phyloP scores from a whole-genome alignment of 92 coral and sea anemone genomes.

The Actinernus sp. region DNA sequence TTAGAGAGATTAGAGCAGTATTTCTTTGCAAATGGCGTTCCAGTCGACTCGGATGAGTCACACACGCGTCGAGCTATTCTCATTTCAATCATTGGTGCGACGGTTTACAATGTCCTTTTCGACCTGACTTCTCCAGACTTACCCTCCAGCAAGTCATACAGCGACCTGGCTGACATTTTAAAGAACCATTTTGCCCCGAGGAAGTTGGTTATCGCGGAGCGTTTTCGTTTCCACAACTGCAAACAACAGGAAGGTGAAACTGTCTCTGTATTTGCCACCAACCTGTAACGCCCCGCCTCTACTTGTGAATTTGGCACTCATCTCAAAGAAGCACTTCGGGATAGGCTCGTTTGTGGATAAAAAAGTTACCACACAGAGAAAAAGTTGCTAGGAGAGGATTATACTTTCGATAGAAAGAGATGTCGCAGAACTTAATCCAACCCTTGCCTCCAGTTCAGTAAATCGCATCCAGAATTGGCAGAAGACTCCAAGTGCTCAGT shows the following conservation, averaged over 20 bases:
- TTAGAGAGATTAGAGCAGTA: slow-evolving; percentile 47
- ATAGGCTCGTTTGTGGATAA: slow-evolving; percentile 36
- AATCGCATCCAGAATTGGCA: too few species aligned
- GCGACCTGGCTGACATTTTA: slow-evolving; percentile 33
- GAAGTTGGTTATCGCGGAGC: slow-evolving; percentile 45
- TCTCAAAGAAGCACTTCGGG: slow-evolving; percentile 52
- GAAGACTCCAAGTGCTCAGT: too few species aligned
- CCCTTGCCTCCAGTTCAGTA: too few species aligned
- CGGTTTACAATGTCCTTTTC: slow-evolving; percentile 21
- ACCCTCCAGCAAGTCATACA: slow-evolving; percentile 25
- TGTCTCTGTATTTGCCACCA: slow-evolving; percentile 34
- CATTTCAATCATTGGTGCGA: slow-evolving; percentile 47
- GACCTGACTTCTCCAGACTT: slow-evolving; percentile 57
- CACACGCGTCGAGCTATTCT: slow-evolving; percentile 53
- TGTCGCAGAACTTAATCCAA: too few species aligned
- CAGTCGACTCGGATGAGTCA: slow-evolving; percentile 12
- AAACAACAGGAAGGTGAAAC: slow-evolving; percentile 18
- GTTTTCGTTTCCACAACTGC: slow-evolving; percentile 40
- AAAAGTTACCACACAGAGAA: slow-evolving; percentile 34
- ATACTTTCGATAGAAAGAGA: slow-evolving; percentile 22
- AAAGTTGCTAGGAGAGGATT: slow-evolving; percentile 29
- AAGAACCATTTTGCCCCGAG: slow-evolving; percentile 40
- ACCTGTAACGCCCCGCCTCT: slow-evolving; percentile 51
- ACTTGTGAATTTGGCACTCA: slow-evolving; percentile 55
- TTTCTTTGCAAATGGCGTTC: slow-evolving; percentile 48